These are phyloP conservation scores for Cepaea hortensis DNA, from an alignment of 2,888 invertebrate genomes.

Conservation along the genomic window DNA sequence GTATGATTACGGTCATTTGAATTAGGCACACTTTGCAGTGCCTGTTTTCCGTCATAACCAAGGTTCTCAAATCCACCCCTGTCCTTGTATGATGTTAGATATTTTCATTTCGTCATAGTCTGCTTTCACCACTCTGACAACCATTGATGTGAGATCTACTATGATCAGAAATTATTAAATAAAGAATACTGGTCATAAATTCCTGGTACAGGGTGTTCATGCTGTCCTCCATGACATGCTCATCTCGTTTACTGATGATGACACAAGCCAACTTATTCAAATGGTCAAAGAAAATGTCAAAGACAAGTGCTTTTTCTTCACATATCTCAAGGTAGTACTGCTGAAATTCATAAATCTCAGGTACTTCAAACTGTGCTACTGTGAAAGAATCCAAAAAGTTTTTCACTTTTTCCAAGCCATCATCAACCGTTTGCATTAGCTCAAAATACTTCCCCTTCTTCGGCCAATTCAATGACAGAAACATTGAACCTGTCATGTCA, in stretches of 20 bases:
- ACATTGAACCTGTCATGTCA: not conserved
- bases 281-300: constrained; percentile 19
- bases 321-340: not conserved
- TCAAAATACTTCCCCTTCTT: not conserved
- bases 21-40: too few relatives aligned
- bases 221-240: not conserved
- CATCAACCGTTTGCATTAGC: not conserved
- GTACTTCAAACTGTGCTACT: not conserved
- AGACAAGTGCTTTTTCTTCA: not conserved
- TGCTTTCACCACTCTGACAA: not conserved
- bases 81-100: not conserved
- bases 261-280: not conserved
- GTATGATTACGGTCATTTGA: not conserved
- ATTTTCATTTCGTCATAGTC: not conserved
- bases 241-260: not conserved
- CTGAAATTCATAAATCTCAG: constrained; percentile 19
- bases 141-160: not conserved
- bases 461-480: constrained; percentile 15
- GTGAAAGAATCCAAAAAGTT: constrained; percentile 14
- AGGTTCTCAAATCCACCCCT: not conserved
- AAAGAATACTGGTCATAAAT: not conserved
- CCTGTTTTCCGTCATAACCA: not conserved
- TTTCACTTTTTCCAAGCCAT: not conserved
- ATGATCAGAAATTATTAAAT: not conserved
- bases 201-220: not conserved